Evolutionary conservation across 2,888 invertebrate genomes (phyloP), one percentile per base, ranked within the genome.

Genomic region (Orchesella flavescens): DNA sequence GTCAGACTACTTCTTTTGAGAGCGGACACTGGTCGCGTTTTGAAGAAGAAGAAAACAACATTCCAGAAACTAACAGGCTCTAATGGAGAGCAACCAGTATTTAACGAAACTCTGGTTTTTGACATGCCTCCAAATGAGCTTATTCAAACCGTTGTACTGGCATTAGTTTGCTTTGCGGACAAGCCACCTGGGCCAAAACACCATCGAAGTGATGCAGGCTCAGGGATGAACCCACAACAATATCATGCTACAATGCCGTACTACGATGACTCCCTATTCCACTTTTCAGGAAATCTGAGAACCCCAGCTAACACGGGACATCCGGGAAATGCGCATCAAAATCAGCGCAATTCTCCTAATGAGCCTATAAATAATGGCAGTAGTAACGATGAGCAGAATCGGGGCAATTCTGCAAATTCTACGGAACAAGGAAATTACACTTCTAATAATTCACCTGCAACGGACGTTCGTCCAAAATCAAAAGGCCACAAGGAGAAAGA

Each of bases 31-130:
- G 89, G 89, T 0, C 88, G 89, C 69, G 88, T 90, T 5, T 68
- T 90, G 46, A 89, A 89, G 78, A 89, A 89, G 85, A 90, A 89
- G 87, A 90, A 89, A 86, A 89, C 90, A 7, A 86, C 89, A 1
- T 88, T 85, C 75, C 88, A 88, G 68, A 83, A 84, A 63, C 73
- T 86, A 10, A 74, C 72, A 4, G 85, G 86, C n/a, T 77, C 88
- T 10, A 85, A 88, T 65, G 87, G 86, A 15, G 88, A 87, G 59
- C 87, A 88, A 44, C 89, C 89, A 7, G 83, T 89, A 9, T 89
- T 89, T 82, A 89, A 90, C 74, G 89, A 90, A 84, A 89, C 89
- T 0, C 83, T 90, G 10, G 89, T 89, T 17, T 89, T 90, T 79
- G 89, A 89, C 84, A 87, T 90, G 82, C 89, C 89, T 57, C 89